Conservation (phyloP, 2,113 vertebrate species). For the Cromileptes altivelis region DNA sequence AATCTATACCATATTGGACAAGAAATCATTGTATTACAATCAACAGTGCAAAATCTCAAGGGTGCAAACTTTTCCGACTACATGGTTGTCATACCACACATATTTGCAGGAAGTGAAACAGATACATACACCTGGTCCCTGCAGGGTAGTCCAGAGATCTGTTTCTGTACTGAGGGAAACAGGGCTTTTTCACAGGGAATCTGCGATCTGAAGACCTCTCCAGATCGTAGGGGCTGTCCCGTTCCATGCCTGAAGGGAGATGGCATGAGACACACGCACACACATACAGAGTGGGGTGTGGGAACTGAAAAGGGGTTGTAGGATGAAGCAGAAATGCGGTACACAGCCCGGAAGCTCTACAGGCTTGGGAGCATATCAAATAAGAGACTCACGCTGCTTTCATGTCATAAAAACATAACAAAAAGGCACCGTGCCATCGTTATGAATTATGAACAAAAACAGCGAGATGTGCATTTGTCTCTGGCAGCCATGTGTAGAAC, state of each 20-base stretch:
- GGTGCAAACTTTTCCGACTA: background rate
- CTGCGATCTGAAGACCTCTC: conserved; percentile 84
- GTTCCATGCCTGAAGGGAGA: conserved; percentile 82
- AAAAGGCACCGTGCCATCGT: conserved; percentile 26
- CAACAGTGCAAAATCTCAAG: background rate
- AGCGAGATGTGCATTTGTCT: conserved; percentile 7
- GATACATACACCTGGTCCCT: conserved; percentile 77
- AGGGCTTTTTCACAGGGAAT: conserved; percentile 83
- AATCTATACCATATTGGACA: background rate
- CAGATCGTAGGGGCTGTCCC: conserved; percentile 80
- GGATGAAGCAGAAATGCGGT: conserved; percentile 24
- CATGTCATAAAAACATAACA: conserved; percentile 45
- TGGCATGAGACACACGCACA: conserved; percentile 45
- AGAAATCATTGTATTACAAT: background rate
- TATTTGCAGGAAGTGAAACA: conserved; percentile 45
- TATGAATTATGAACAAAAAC: conserved; percentile 46
- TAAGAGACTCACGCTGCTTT: conserved; percentile 41
- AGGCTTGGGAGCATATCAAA: conserved; percentile 42
- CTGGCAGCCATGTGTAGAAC: background rate
- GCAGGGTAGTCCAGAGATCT: conserved; percentile 83
- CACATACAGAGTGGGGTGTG: conserved; percentile 22
- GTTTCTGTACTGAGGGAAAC: conserved; percentile 84
- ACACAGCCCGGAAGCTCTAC: conserved; percentile 19
- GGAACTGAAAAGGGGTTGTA: conserved; percentile 26
- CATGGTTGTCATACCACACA: conserved; percentile 42